Base-by-base conservation (phyloP, 2,797 vertebrate species). In the Fundulus diaphanus region DNA sequence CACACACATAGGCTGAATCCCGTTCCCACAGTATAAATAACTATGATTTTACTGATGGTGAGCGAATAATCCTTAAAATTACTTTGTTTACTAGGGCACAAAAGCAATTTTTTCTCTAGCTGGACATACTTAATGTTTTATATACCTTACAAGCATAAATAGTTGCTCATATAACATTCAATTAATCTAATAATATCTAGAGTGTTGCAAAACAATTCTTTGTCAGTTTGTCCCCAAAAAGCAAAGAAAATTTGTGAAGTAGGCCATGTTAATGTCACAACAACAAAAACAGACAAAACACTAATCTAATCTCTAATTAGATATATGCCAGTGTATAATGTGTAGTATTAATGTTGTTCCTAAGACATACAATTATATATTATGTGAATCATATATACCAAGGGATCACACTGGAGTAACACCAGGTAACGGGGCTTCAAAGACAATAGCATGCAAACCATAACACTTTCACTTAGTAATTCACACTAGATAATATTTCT, bases 401-500 rank as follows among this genome's bases (percentile, higher is more conserved):
- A 63, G 12, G 9, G 1, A 40, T 63, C 20, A 20, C 48, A 37
- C 6, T 2, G 11, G 35, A 35, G 35, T 63, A 37, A 63, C 61
- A 63, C 35, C 13, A 65, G 61, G 33, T 65, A 65, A 65, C 4
- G 1, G 35, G 11, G n/a, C 37, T 65, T 37, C 15, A 13, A 20
- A n/a, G 4, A 40, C 2, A 65, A n/a, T 35, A 37, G 35, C 35
- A 65, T 40, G 33, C 90, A 85, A 35, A 66, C 49, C 22, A n/a
- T 20, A 80, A 1, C n/a, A 27, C 6, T 80, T 31, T 56, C 31
- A 20, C 37, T 75, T 78, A 48, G 8, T 35, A 79, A 80, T 22
- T 54, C 7, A 79, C 49, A 29, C 54, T 75, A 15, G 31, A 74
- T 71, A 65, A 79, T 37, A 70, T 68, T 76, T 76, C 31, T 72